Conservation (phyloP, 2,888 invertebrate genomes). For the Nemotelus pantherinus region DNA sequence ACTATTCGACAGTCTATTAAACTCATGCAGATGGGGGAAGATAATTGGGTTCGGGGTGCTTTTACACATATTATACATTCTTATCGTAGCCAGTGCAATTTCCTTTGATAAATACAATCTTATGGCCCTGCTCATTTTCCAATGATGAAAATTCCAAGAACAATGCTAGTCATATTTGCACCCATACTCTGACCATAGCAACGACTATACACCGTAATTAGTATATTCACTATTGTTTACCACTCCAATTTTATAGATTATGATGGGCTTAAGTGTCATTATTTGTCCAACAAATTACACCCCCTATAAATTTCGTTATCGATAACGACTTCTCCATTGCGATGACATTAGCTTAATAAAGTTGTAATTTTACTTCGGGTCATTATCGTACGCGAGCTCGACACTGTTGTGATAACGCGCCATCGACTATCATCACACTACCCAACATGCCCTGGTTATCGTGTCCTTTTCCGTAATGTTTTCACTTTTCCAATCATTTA, state of each 20-base stretch:
- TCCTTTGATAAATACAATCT: too few species aligned
- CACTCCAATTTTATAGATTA: constrained; percentile 13
- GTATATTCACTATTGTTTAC: background rate
- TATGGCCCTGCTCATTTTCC: too few species aligned
- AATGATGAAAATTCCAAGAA: too few species aligned
- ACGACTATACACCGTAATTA: background rate
- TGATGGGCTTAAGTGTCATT: constrained; percentile 13
- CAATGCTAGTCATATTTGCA: too few species aligned
- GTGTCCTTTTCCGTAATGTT: constrained; percentile 32
- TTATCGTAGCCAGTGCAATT: too few species aligned
- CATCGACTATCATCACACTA: background rate
- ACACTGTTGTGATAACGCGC: constrained; percentile 8
- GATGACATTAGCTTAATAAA: constrained; percentile 34
- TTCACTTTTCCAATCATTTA: constrained; percentile 41
- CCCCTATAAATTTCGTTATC: constrained; percentile 27
- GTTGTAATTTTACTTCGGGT: constrained; percentile 24
- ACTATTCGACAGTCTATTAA: too few species aligned
- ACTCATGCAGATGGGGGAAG: too few species aligned
- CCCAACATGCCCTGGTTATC: background rate
- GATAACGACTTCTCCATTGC: constrained; percentile 19
- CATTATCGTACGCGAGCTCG: constrained; percentile 1
- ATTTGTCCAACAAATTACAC: constrained; percentile 26
- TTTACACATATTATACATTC: too few species aligned
- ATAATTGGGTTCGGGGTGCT: too few species aligned
- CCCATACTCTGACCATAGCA: too few species aligned